These are phyloP conservation scores for Xiphorhynchus elegans DNA, from an alignment of 2,113 vertebrate genomes.

Conservation along the genomic window DNA sequence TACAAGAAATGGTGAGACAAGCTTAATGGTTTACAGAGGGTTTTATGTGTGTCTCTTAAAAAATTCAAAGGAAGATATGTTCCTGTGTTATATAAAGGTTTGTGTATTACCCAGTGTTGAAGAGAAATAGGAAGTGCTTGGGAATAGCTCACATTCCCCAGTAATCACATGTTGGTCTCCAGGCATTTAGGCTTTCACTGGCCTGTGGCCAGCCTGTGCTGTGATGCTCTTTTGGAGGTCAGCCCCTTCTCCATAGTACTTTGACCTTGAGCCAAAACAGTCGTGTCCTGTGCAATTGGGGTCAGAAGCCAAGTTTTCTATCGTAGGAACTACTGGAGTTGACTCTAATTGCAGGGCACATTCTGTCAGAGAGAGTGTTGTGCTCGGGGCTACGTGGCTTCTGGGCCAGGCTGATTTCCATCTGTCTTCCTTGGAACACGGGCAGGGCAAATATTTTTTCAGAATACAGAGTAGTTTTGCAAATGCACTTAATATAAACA, in stretches of 20 bases:
- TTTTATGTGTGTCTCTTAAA: not conserved
- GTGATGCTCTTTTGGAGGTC: slow-evolving; percentile 25
- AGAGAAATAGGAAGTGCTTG: slow-evolving; percentile 27
- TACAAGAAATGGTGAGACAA: not conserved
- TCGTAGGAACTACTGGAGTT: not conserved
- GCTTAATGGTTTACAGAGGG: not conserved
- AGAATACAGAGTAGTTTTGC: not conserved
- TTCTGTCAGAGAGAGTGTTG: not conserved
- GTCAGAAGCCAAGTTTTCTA: slow-evolving; percentile 19
- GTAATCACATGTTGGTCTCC: not conserved
- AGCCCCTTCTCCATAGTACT: not conserved
- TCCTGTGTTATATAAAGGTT: not conserved
- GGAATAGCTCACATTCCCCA: slow-evolving; percentile 1
- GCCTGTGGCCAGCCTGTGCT: not conserved
- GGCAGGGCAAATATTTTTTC: not conserved
- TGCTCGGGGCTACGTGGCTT: not conserved
- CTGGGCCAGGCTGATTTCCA: slow-evolving; percentile 25
- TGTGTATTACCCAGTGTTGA: not conserved
- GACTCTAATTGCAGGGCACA: not conserved
- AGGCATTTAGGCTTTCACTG: not conserved
- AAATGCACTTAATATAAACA: not conserved
- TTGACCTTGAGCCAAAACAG: slow-evolving; percentile 30
- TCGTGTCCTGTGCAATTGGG: not conserved
- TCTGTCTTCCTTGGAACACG: not conserved
- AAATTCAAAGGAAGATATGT: not conserved